Base-by-base conservation (phyloP, 2,797 vertebrate species). In the Acrocephalus scirpaceus region DNA sequence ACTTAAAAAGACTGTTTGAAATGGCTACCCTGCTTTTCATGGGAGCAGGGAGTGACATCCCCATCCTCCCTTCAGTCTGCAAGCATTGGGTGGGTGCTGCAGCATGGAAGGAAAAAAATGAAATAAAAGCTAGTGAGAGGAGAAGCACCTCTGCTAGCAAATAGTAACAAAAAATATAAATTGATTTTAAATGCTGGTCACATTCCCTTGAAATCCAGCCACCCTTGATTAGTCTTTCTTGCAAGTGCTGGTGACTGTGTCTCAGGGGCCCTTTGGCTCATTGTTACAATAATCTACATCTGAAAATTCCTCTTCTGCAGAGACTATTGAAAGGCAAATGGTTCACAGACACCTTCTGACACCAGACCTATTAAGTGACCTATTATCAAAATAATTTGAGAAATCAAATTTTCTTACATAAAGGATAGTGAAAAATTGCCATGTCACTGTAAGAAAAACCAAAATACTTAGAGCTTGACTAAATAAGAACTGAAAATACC, bases 221-320 rank as follows among this genome's bases (percentile, higher is more conserved):
- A 30, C 48, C 25, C 23, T 72, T 78, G 61, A 80, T 83, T 80
- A 79, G 32, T 69, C 34, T 89, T 76, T 74, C 42, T 91, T 94
- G 45, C 40, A 60, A 17, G 21, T 69, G 22, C 69, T 62, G 27
- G 34, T 85, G 82, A 10, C 66, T 53, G 5, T 51, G 51, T 91
- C 45, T 62, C 29, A 51, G 45, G 22, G 26, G 47, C 36, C 9
- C 36, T 81, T 64, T 61, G 86, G 25, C 56, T 91, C 29, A 25
- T 71, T 4, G 10, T 85, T 91, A 45, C 18, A 64, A 36, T 86
- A 91, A 81, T 53, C 18, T 27, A n/a, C 1, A 3, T 75, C 38
- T 92, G 53, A 90, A 94, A 89, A 57, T 79, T 88, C 34, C n/a
- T n/a, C 18, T 76, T 87, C 42, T 87, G 45, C 93, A 88, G 75